Base-by-base conservation (phyloP, 2,113 vertebrate species). In the Azemiops feae region DNA sequence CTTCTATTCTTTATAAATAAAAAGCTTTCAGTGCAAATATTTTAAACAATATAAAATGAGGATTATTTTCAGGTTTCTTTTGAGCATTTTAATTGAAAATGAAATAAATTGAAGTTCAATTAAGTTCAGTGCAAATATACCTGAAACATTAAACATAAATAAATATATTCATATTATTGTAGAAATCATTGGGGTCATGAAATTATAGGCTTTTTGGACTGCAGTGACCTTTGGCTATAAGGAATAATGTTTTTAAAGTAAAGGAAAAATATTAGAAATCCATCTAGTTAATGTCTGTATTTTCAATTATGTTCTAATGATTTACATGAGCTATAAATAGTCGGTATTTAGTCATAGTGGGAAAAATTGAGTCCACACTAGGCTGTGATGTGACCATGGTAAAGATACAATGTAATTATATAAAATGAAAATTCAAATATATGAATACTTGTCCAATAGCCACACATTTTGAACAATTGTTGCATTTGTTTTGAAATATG, bases 1-100 rank as follows among this genome's bases (percentile, higher is more conserved):
- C 88, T 93, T 96, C 95, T 92, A 95, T 96, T 96, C 95, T 95
- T 95, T 91, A 93, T 27, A 11, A 90, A 97, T 95, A 95, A 91
- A 86, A 74, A 89, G 85, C 93, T 96, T 93, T 93, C 91, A 89
- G 64, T 91, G 87, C 94, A 57, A 34, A 87, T 95, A 58, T 90
- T 7, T 94, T 92, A 27, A 93, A 89, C 74, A 95, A 94, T 5
- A 39, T 92, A 74, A 89, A 94, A 43, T 92, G 9, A 94, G 91
- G 87, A 81, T 54, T 92, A 86, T 90, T 95, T 94, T 95, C 27
- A n/a, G 81, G 69, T 60, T 96, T 81, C 57, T n/a, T 69, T 92
- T 95, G 54, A 92, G 45, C 23, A 34, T 69, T 95, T 92, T n/a
- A 95, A 0, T 9, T 81, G 20, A 81, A 88, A 93, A 93, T 43